A percentile compares a stretch with the other conserved stretches of the same genome.
These are phyloP conservation scores for Drosophila hydei DNA, from an alignment of 1,140 invertebrate species.

Conservation along the genomic window DNA sequence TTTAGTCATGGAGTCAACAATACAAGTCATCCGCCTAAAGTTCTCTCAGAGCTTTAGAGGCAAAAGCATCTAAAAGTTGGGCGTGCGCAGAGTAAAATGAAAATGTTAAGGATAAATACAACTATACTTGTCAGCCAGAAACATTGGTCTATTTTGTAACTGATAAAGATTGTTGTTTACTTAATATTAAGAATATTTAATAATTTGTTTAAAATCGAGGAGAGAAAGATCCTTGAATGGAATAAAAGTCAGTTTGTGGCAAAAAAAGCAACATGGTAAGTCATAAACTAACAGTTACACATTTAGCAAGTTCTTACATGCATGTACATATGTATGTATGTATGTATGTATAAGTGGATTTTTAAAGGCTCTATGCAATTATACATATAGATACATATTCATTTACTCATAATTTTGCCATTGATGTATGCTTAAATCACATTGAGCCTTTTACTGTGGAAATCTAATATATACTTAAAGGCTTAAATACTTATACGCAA, in stretches of 20 bases:
- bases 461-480: too few species aligned
- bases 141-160: constrained; percentile 63
- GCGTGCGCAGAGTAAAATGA: constrained; percentile 54
- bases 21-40: constrained; percentile 15
- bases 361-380: constrained; percentile 1
- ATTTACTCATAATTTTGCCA: background rate
- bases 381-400: constrained; percentile 1
- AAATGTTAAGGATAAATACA: constrained; percentile 76
- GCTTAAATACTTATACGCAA: too few species aligned
- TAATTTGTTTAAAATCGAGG: constrained; percentile 24
- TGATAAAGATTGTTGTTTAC: constrained; percentile 39
- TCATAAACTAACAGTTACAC: constrained; percentile 5
- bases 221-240: constrained; percentile 20
- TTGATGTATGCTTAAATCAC: background rate
- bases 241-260: constrained; percentile 19
- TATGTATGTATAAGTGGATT: background rate
- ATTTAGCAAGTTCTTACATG: constrained; percentile 10
- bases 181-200: constrained; percentile 17
- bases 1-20: constrained; percentile 2
- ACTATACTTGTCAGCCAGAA: constrained; percentile 70
- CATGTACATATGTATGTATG: constrained; percentile 4
- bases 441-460: too few species aligned
- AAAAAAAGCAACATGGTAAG: constrained; percentile 65
- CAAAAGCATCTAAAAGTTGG: constrained; percentile 32
- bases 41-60: constrained; percentile 38